Conservation (phyloP, 2,888 invertebrate genomes). For the Trichogramma evanescens region DNA sequence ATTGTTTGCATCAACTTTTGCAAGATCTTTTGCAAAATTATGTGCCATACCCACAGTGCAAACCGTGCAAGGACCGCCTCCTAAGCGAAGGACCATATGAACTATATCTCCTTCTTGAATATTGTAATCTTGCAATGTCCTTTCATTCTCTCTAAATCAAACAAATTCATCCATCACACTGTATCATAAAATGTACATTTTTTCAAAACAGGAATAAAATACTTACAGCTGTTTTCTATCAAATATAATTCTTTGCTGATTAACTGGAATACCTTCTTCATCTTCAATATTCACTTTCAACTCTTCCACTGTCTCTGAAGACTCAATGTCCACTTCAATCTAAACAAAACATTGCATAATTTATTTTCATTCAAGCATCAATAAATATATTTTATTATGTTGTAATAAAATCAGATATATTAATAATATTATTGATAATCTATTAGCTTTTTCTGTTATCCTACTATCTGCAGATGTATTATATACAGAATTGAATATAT, state of each 20-base stretch:
- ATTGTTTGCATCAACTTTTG: too few relatives aligned
- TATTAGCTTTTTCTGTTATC: not conserved
- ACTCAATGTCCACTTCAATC: conserved; percentile 99
- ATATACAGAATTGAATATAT: too few relatives aligned
- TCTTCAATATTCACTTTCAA: conserved; percentile 99
- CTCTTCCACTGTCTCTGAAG: conserved; percentile 97
- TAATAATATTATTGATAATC: not conserved
- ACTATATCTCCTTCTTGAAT: conserved; percentile 98
- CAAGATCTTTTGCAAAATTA: too few relatives aligned
- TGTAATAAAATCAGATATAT: not conserved
- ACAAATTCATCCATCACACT: not conserved
- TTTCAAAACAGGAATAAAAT: not conserved
- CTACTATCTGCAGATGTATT: too few relatives aligned
- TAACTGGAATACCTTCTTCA: conserved; percentile 99
- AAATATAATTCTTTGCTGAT: conserved; percentile 97
- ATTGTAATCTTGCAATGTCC: conserved; percentile 98
- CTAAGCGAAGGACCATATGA: conserved; percentile 93
- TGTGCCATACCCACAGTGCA: too few relatives aligned
- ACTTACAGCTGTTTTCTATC: conserved; percentile 97
- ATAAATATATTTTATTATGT: not conserved
- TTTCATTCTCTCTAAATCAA: conserved; percentile 89
- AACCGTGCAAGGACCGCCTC: conserved; percentile 64
- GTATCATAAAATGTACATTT: not conserved
- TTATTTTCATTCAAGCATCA: not conserved
- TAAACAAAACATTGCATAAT: conserved; percentile 32